Conservation (phyloP, 2,888 invertebrate species). For the Drosophila anomalipes region DNA sequence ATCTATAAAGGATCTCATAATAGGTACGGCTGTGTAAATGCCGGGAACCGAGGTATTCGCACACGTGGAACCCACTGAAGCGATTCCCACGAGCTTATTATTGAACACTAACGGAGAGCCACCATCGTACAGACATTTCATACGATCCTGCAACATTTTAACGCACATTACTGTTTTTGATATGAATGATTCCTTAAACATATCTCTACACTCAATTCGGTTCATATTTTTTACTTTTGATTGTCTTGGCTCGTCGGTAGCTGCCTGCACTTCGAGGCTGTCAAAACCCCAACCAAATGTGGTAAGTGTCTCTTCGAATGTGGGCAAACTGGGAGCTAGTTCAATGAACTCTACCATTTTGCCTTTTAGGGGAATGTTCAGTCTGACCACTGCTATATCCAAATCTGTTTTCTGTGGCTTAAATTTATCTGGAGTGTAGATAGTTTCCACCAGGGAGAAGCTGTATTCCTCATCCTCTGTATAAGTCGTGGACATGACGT, state of each 20-base stretch:
- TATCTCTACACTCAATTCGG: not conserved
- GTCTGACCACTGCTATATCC: constrained; percentile 49
- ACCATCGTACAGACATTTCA: constrained; percentile 34
- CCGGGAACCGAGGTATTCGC: constrained; percentile 29
- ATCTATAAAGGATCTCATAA: constrained; percentile 11
- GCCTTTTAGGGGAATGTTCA: constrained; percentile 43
- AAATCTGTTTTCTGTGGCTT: not conserved
- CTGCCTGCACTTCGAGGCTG: constrained; percentile 9
- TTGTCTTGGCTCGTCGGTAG: not conserved
- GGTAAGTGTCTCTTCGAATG: rapidly evolving
- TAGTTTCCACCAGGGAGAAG: constrained; percentile 21
- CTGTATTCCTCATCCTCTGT: not conserved
- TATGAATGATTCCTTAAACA: not conserved
- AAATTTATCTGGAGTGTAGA: constrained; percentile 38
- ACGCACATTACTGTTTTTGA: constrained; percentile 14
- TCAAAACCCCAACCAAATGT: constrained; percentile 46
- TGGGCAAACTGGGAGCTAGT: not conserved
- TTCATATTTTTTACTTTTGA: not conserved
- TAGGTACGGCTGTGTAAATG: constrained; percentile 38
- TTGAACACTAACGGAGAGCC: constrained; percentile 35
- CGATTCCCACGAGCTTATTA: constrained; percentile 41
- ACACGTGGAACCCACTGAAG: constrained; percentile 40
- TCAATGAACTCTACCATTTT: constrained; percentile 48
- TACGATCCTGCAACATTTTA: constrained; percentile 18
- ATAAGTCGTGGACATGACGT: constrained; percentile 27